phyloP scores from a whole-genome alignment of 1,140 invertebrate genomes.

The Cydia amplana region DNA sequence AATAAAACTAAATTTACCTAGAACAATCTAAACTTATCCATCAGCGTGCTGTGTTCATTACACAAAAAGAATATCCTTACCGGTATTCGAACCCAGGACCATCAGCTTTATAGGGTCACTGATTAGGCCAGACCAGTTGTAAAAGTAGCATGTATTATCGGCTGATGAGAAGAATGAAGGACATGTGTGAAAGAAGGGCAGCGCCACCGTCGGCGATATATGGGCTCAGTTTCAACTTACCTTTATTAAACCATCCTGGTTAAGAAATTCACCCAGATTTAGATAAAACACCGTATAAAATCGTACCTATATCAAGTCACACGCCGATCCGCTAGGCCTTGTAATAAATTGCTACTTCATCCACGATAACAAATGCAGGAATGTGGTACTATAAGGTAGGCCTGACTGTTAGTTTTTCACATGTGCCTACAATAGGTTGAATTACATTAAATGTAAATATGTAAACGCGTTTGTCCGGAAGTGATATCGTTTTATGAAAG shows the following conservation, averaged over 20 bases:
- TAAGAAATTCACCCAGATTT: background rate
- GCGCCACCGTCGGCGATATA: too few species aligned
- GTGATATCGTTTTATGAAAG: background rate
- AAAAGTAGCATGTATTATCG: too few species aligned
- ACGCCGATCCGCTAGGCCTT: background rate
- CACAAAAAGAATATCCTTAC: too few species aligned
- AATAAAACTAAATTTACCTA: too few species aligned
- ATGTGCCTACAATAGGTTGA: background rate
- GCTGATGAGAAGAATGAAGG: too few species aligned
- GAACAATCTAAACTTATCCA: too few species aligned
- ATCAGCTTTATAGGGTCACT: too few species aligned
- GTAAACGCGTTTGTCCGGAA: background rate
- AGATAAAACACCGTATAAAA: background rate
- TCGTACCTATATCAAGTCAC: background rate
- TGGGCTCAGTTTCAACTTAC: too few species aligned
- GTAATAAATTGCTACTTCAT: conserved; percentile 7
- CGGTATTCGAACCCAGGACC: too few species aligned
- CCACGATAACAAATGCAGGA: background rate
- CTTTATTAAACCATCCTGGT: background rate
- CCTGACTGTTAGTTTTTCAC: conserved; percentile 13
- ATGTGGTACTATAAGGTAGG: background rate
- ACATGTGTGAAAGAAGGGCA: too few species aligned
- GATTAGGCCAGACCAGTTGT: too few species aligned
- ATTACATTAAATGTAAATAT: background rate
- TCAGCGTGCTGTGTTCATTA: too few species aligned